Evolutionary conservation across 2,113 vertebrate species (phyloP), one percentile per base, ranked within the genome.

Genomic region (Chroicocephalus ridibundus): DNA sequence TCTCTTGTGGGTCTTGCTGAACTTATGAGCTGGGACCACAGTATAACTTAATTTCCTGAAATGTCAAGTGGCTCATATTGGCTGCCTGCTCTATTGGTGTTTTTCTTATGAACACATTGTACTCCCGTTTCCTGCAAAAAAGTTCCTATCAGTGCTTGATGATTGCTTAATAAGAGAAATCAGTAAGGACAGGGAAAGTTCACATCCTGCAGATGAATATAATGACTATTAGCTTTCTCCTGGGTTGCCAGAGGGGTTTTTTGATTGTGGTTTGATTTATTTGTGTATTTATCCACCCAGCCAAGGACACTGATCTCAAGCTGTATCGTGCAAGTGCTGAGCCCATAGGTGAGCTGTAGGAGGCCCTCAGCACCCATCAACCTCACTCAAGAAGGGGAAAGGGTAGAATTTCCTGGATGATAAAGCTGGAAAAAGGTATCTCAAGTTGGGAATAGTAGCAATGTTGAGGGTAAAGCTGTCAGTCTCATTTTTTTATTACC

Each of bases 161-260:
- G 91, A 95, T 81, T 94, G 57, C 84, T 93, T 97, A 97, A 95
- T 94, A 95, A 95, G 86, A 90, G 68, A 95, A 91, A 82, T 77
- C 69, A 82, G 74, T 57, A 70, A 94, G 86, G 91, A 96, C 72
- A 76, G 20, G 61, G 57, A 90, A 83, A 93, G 52, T 52, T 94
- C 74, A 95, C 52, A 58, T 95, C 64, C 86, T 88, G 68, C 58
- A 90, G 57, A 71, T 93, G 40, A 96, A 71, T 55, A 47, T 78
- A 95, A 84, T 3, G 6, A 77, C 86, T 96, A 19, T 70, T 87
- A 91, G 58, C 46, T 89, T 91, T 93, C 36, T 85, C 69, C 34
- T 85, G 54, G 3, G 26, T 58, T 85, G 74, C 89, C 64, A 79
- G 62, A 55, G 60, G 69, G 58, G 24, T 10, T 34, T 81, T 92